Evolutionary conservation across 1,140 invertebrate species (phyloP), one percentile per base, ranked within the genome.

Genomic region (Nautilus pompilius): DNA sequence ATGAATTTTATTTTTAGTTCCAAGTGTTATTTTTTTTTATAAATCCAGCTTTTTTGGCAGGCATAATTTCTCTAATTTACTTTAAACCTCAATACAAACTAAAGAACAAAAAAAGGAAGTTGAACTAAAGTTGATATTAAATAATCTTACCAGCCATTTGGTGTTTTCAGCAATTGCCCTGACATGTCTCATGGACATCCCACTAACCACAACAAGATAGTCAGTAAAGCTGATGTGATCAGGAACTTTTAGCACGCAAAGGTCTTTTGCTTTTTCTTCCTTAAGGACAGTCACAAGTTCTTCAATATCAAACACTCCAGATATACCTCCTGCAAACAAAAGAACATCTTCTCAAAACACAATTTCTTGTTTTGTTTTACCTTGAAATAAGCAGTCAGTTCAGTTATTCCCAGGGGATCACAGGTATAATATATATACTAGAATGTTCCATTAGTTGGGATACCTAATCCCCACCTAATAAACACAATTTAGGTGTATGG

Each of bases 221-320:
- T 93, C 88, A 17, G 90, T 90, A 85, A 96, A 96, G 57, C 88
- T 87, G 2, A 89, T 80, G 51, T 91, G 86, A 62, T 85, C 73
- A 2, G 93, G 91, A 13, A 96, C 86, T 62, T 84, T 77, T 56
- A 89, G 90, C 1, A 93, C 92, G 85, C 91, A 93, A 62, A 96
- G 88, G 75, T 96, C 87, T 72, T 84, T 83, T 0, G 89, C 89
- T 74, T 91, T 93, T 75, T 96, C 91, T 71, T 86, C 85, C 68
- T 86, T 84, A 20, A 98, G 80, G 45, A 93, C 75, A 17, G 89
- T 85, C 0, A 96, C 87, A 29, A 97, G 79, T 64, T 96, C 91
- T 79, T 93, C 90, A 34, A 96, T 86, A 72, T 95, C 93, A 81
- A 89, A 94, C 1, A 95, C 92, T 24, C 92, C 92, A 66, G 76